Evolutionary conservation across 1,140 invertebrate genomes (phyloP), one percentile per base, ranked within the genome.

Genomic region (Whitmania pigra): DNA sequence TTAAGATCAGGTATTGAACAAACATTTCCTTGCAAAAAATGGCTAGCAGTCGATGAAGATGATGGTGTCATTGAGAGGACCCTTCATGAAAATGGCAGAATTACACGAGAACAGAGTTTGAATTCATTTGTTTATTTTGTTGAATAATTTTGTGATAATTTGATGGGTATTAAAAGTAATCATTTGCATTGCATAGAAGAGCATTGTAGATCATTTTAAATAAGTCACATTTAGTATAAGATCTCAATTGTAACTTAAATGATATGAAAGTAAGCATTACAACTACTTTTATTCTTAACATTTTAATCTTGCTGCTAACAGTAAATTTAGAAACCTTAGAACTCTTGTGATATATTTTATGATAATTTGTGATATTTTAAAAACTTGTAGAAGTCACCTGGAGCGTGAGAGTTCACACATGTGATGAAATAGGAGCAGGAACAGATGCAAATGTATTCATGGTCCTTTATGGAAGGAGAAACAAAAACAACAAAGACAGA

Each of bases 401-500:
- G 82, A 77, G 76, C 72, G 76, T 79, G 0, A 77, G 77, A 75
- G 78, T 83, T 13, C 77, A 75, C 67, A 83, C 82, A 0, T 81
- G 80, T 0, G 77, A 83, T 73, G 77, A 78, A 4, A 67, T 75
- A 22, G 74, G 75, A 40, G 82, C 80, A 2, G 81, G 81, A 27
- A 83, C 82, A 20, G 80, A 83, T 73, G 80, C 82, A 22, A 81
- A 82, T 70, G 80, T 82, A 4, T 75, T 73, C 71, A 67, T 82
- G 0, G 78, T 80, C 67, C 79, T 82, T 27, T 82, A 78, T 73
- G 82, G 82, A n/a, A 79, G 79, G 31, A 78, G 78, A 73, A 72
- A 57, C 25, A 73, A 20, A 54, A 53, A 54, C n/a, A 73, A 70
- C 13, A 63, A 15, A 25, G 29, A 63, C 2, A 25, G 11, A 13